A percentile compares a stretch with the other conserved stretches of the same genome.
These are phyloP conservation scores for Lithophane ornitopus DNA, from an alignment of 2,888 invertebrate genomes.

Conservation along the genomic window DNA sequence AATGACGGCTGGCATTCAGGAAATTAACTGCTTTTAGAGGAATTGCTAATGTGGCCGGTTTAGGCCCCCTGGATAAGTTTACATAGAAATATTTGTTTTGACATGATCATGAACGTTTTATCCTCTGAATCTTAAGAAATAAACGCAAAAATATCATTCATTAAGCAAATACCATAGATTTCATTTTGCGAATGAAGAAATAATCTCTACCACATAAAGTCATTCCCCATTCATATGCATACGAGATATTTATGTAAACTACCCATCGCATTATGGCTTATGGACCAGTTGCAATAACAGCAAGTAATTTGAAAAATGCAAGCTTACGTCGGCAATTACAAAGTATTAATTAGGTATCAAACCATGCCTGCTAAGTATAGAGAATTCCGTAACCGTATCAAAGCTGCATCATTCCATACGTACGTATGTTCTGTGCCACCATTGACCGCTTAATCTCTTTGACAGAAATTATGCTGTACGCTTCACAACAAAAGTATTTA, in stretches of 20 bases:
- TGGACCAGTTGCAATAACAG: conserved; percentile 6
- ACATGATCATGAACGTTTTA: neutral
- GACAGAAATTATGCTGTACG: conserved; percentile 36
- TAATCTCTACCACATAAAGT: conserved; percentile 31
- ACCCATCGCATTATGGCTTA: conserved; percentile 6
- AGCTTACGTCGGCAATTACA: conserved; percentile 21
- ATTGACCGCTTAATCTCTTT: conserved; percentile 47
- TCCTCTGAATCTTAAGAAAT: neutral
- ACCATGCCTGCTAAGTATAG: conserved; percentile 23
- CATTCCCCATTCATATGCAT: conserved; percentile 17
- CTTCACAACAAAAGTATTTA: conserved; percentile 24
- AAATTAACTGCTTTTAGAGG: too few species aligned
- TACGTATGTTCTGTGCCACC: conserved; percentile 11
- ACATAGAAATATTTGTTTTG: conserved; percentile 8
- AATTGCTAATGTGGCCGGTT: too few species aligned
- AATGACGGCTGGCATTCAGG: too few species aligned
- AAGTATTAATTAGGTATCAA: conserved; percentile 24
- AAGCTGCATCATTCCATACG: conserved; percentile 31
- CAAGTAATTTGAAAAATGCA: conserved; percentile 40
- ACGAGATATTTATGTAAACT: conserved; percentile 31
- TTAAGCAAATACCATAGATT: conserved; percentile 30
- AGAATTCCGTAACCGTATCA: conserved; percentile 45
- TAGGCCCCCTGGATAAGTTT: neutral
- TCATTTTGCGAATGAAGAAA: conserved; percentile 39
- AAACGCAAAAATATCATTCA: conserved; percentile 10